These are phyloP conservation scores for Tichodroma muraria DNA, from an alignment of 2,113 vertebrate species.

Conservation along the genomic window DNA sequence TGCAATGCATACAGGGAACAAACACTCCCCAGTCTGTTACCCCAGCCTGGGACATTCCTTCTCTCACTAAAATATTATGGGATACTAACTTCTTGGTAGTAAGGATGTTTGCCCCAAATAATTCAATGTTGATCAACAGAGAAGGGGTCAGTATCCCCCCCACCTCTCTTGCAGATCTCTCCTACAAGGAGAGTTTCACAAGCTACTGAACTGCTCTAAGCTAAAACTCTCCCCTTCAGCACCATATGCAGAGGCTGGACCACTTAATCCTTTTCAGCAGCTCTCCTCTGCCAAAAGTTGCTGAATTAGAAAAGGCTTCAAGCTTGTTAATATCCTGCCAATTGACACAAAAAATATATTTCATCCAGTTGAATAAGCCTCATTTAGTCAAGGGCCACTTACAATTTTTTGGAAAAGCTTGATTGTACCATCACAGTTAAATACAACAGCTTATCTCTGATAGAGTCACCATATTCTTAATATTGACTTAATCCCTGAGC, in stretches of 20 bases:
- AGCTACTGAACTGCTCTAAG: neutral
- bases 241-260: neutral
- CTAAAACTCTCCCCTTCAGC: neutral
- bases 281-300: neutral
- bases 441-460: neutral
- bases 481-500: neutral
- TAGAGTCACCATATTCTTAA: neutral
- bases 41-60: neutral
- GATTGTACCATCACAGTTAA: neutral
- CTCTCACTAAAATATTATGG: neutral
- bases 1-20: neutral
- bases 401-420: neutral
- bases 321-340: constrained; percentile 1
- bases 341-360: constrained; percentile 38
- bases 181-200: neutral
- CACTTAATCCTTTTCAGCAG: neutral
- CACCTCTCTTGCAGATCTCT: neutral
- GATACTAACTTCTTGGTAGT: neutral
- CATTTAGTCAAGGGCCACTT: neutral
- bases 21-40: neutral
- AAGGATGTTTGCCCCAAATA: neutral
- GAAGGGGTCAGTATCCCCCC: neutral
- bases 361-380: neutral
- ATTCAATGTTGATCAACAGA: neutral
- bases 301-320: neutral